These are phyloP conservation scores for Syrista parreyssii DNA, from an alignment of 2,888 invertebrate genomes.

Conservation along the genomic window DNA sequence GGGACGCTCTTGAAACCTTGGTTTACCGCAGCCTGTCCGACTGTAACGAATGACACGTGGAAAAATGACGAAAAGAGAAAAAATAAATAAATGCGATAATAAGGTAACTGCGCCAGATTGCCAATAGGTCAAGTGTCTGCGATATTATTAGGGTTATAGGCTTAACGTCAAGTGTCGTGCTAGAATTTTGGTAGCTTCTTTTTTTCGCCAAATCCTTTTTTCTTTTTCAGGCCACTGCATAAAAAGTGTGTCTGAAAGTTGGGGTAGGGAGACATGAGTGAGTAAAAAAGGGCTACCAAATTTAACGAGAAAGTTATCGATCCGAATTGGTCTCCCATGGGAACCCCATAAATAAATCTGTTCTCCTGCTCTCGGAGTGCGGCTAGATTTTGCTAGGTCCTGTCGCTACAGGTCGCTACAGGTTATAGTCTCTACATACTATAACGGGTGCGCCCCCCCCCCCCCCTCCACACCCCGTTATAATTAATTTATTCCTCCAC, in stretches of 20 bases:
- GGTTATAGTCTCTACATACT: too few relatives aligned
- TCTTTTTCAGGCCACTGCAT: not conserved
- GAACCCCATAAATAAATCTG: not conserved
- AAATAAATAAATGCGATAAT: not conserved
- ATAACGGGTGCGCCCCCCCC: too few relatives aligned
- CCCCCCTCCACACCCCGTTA: too few relatives aligned
- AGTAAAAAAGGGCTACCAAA: not conserved
- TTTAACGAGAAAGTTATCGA: not conserved
- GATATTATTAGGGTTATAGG: not conserved
- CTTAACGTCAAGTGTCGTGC: not conserved
- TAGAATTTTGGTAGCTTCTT: not conserved
- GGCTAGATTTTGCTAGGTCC: not conserved
- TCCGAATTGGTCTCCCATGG: not conserved
- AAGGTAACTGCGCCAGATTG: not conserved
- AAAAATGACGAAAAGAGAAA: not conserved
- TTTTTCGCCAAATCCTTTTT: not conserved
- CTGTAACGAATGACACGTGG: conserved; percentile 49
- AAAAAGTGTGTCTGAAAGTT: not conserved
- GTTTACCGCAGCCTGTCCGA: conserved; percentile 67
- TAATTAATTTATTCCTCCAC: too few relatives aligned
- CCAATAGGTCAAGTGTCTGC: not conserved
- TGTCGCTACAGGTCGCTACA: too few relatives aligned
- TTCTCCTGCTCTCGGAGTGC: not conserved
- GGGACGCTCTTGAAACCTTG: conserved; percentile 77
- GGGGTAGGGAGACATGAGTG: not conserved